Evolutionary conservation across 2,888 invertebrate species (phyloP).

Genomic region (Pocota personata): DNA sequence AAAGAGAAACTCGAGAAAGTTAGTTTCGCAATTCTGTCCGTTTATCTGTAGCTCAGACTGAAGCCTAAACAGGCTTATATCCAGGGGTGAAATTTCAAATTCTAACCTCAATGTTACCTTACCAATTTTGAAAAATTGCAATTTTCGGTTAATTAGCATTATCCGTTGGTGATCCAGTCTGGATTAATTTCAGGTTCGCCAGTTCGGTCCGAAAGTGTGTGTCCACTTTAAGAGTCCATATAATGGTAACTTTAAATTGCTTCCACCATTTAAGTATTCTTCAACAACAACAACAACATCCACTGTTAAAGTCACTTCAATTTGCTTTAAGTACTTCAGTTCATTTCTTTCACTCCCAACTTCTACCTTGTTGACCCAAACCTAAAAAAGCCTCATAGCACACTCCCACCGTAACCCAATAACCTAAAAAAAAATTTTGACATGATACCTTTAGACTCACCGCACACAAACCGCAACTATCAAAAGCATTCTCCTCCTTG

Average conservation of each 20-base stretch:
- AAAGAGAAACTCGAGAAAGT: too few relatives aligned
- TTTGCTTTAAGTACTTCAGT: neutral
- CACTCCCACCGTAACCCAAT: constrained; percentile 9
- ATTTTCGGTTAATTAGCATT: too few relatives aligned
- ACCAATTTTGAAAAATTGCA: too few relatives aligned
- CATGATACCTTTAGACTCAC: neutral
- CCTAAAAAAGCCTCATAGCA: neutral
- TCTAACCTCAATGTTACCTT: too few relatives aligned
- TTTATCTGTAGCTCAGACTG: too few relatives aligned
- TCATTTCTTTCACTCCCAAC: neutral
- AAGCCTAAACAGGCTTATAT: too few relatives aligned
- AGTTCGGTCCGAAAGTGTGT: too few relatives aligned
- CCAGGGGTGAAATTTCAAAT: too few relatives aligned
- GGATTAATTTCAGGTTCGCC: too few relatives aligned
- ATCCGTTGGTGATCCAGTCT: too few relatives aligned
- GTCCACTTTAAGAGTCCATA: too few relatives aligned
- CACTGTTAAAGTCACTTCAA: neutral
- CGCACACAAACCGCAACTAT: neutral
- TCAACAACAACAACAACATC: neutral
- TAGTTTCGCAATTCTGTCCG: too few relatives aligned
- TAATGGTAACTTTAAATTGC: neutral
- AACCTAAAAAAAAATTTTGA: constrained; percentile 11
- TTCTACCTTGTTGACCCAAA: neutral
- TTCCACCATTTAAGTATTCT: neutral
- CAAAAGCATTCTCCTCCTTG: neutral